These are phyloP conservation scores for Pelobates fuscus DNA, from an alignment of 2,113 vertebrate species.

Conservation along the genomic window DNA sequence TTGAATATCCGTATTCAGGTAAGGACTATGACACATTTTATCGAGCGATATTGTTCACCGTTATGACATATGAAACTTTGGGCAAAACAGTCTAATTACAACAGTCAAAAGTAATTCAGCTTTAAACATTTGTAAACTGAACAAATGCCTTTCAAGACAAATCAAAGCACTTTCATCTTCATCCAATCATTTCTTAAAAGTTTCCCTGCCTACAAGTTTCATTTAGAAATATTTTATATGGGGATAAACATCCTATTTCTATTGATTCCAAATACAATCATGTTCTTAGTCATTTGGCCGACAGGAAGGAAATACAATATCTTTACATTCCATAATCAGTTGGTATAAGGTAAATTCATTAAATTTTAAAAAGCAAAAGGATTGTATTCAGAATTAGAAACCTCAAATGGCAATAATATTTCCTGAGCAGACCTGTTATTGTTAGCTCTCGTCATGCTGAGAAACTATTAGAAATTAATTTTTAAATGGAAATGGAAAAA, in stretches of 20 bases:
- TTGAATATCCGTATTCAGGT: too few species aligned
- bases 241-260: slow-evolving; percentile 31
- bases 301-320: slow-evolving; percentile 61
- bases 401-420: slow-evolving; percentile 56
- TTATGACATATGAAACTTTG: too few species aligned
- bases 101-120: too few species aligned
- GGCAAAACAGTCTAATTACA: too few species aligned
- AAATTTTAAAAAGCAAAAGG: slow-evolving; percentile 62
- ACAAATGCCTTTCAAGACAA: too few species aligned
- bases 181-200: not conserved
- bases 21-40: too few species aligned
- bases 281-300: slow-evolving; percentile 55
- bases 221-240: slow-evolving; percentile 33
- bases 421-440: slow-evolving; percentile 61
- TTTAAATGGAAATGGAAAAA: slow-evolving; percentile 56
- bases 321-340: slow-evolving; percentile 54
- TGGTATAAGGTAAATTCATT: slow-evolving; percentile 63
- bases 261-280: slow-evolving; percentile 61
- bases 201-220: slow-evolving; percentile 14
- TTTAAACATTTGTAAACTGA: too few species aligned
- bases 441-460: slow-evolving; percentile 48
- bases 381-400: slow-evolving; percentile 60
- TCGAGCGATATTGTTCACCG: too few species aligned
- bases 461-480: slow-evolving; percentile 62
- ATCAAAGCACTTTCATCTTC: not conserved